phyloP scores from a whole-genome alignment of 2,113 vertebrate species.

The Catharus fuscescens region DNA sequence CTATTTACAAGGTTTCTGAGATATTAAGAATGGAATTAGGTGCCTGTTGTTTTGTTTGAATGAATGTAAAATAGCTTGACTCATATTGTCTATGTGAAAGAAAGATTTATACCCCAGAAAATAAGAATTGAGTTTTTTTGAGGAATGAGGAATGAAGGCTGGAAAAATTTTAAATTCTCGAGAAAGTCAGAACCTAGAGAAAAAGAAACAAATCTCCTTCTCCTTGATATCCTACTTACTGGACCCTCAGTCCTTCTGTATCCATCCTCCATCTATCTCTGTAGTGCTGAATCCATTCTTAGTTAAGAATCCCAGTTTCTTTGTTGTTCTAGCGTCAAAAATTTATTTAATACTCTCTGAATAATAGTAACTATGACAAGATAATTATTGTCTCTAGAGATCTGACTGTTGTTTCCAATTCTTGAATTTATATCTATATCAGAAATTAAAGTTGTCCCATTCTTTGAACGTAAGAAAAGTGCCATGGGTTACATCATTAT shows the following conservation, averaged over 20 bases:
- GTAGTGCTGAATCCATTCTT: not conserved
- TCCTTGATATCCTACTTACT: not conserved
- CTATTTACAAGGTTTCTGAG: not conserved
- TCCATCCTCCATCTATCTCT: not conserved
- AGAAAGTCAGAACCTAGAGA: not conserved
- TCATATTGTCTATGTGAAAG: not conserved
- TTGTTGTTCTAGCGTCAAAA: not conserved
- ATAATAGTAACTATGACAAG: not conserved
- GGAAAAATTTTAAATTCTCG: not conserved
- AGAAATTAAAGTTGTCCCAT: not conserved
- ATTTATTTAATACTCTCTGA: not conserved
- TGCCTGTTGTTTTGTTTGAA: not conserved
- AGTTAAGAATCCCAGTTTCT: not conserved
- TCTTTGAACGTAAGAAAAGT: not conserved
- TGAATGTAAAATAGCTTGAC: not conserved
- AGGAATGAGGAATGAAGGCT: not conserved
- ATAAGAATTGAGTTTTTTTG: not conserved
- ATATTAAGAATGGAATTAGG: not conserved
- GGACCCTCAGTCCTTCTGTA: not conserved
- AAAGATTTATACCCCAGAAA: not conserved
- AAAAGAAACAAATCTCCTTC: not conserved
- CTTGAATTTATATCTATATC: not conserved
- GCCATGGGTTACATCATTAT: rapidly evolving
- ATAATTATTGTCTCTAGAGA: not conserved
- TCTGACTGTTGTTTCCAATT: not conserved